Conservation (phyloP, 2,113 vertebrate genomes). For the Tiliqua scincoides region DNA sequence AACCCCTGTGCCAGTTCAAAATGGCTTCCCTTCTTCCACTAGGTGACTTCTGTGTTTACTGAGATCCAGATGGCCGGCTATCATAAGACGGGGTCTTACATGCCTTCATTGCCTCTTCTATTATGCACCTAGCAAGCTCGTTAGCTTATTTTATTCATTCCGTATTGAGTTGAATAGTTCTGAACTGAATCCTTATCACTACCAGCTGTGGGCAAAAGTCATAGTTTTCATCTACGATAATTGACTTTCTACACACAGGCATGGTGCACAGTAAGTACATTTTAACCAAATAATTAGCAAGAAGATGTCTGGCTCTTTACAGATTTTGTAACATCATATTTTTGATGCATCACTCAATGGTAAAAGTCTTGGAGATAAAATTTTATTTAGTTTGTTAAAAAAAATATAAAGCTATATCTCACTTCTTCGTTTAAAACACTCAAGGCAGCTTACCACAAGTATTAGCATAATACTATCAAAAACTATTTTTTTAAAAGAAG, state of each 20-base stretch:
- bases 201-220: not conserved
- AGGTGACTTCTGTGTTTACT: not conserved
- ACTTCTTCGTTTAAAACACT: no score
- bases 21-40: not conserved
- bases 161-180: not conserved
- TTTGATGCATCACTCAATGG: not conserved
- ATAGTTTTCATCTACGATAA: no score
- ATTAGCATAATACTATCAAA: no score
- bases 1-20: not conserved
- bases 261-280: not conserved
- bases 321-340: not conserved
- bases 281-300: not conserved
- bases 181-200: not conserved
- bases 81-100: not conserved
- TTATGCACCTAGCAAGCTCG: not conserved
- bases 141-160: not conserved
- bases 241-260: not conserved
- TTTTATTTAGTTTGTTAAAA: no score
- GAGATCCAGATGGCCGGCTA: not conserved
- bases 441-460: no score
- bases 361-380: not conserved
- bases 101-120: not conserved
- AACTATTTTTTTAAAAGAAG: no score
- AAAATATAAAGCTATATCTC: no score
- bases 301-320: not conserved